Evolutionary conservation across 2,888 invertebrate genomes (phyloP), one percentile per base, ranked within the genome.

Genomic region (Encarsia formosa): DNA sequence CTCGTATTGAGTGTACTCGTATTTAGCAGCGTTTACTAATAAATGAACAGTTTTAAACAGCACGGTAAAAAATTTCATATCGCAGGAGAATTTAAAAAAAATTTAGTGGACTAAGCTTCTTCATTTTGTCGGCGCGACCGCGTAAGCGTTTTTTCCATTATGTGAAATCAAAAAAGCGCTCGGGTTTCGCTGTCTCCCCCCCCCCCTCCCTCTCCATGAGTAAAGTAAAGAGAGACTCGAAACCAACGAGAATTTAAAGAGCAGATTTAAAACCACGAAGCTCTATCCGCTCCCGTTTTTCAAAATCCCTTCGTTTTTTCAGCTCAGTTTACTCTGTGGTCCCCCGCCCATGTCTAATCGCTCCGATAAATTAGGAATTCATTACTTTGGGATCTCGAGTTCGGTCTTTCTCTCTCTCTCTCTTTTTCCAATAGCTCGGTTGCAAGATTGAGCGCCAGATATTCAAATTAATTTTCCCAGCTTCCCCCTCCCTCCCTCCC

Each of bases 381-480:
- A 53, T 53, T 49, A 49, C 35, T 26, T 29, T 29, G 4, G 32
- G 3, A 15, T 16, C 18, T n/a, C 19, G 16, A 19, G 42, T 26
- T 31, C 22, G n/a, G n/a, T n/a, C n/a, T n/a, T n/a, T n/a, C 22
- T 38, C 38, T 23, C 22, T 38, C 19, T 22, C 20, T 42, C 42
- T 31, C 31, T 23, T 22, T n/a, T 19, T 16, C 31, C 20, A 29
- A 29, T 22, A 18, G 29, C 24, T 11, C 35, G 9, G 9, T 16
- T n/a, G 11, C 11, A 31, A 15, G 46, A 48, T 42, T 40, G 37
- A 52, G 32, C 51, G 32, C 24, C 41, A 40, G 42, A 44, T 51
- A 55, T 51, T 52, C 51, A 45, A 55, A 55, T 55, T 48, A 49
- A 55, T 51, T 55, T 51, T 47, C 49, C 40, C 40, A 40, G 29